Base-by-base conservation (phyloP, 2,113 vertebrate species). In the human region DNA sequence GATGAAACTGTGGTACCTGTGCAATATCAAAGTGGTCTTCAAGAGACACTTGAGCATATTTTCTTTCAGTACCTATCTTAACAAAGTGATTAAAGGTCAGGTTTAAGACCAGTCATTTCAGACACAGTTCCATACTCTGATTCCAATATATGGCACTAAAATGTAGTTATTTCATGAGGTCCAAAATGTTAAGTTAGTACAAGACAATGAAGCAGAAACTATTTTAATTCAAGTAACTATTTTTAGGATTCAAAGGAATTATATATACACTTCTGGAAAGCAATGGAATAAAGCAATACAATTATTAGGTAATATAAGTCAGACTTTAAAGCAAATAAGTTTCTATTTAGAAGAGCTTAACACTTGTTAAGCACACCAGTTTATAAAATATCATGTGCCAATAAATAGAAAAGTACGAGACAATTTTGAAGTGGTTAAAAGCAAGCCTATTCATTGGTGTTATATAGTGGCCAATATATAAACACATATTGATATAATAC, bases 231-330 rank as follows among this genome's bases (percentile, higher is more conserved):
- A 61, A 73, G 38, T 52, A 92, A 30, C 20, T 87, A 50, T 95
- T 93, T 97, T 94, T 84, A 86, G 68, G 20, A 1, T 52, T 72
- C 92, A 82, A 48, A 93, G 35, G 16, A 96, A 86, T 93, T 83
- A 82, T 52, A 4, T 45, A 6, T 52, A 76, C 1, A 68, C 14
- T 78, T 85, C 50, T 86, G 59, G 12, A 97, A 66, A 97, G 30
- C 25, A 93, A 45, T 14, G 50, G 23, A 92, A 59, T 72, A 89
- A 86, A 80, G 32, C 18, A 43, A 68, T 78, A 95, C 27, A 91
- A 73, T 96, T 97, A 92, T 25, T 95, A 2, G 4, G 14, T 76
- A 92, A 92, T 89, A 92, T 52, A 82, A 97, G 79, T 95, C 79
- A 86, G 16, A 27, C 5, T 82, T 11, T 20, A 92, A 85, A 82